Conservation (phyloP, 2,888 invertebrate species). For the Agriopis aurantiaria region DNA sequence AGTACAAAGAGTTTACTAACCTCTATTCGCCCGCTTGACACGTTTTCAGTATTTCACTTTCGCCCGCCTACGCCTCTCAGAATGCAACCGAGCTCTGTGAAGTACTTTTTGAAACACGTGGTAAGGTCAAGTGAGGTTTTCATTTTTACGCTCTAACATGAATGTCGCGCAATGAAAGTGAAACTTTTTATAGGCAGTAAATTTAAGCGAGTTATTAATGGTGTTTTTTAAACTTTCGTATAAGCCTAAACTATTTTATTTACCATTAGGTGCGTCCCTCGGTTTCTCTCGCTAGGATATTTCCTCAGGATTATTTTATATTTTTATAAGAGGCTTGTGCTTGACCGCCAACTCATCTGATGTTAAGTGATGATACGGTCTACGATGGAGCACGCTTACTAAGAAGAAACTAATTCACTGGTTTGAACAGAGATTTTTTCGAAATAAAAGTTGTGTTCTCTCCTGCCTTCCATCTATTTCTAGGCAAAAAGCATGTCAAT, state of each 20-base stretch:
- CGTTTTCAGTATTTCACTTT: conserved; percentile 73
- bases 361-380: no score
- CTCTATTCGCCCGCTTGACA: conserved; percentile 68
- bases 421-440: no score
- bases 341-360: no score
- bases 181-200: conserved; percentile 7
- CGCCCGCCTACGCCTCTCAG: conserved; percentile 38
- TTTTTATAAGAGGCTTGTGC: no score
- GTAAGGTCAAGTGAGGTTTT: conserved; percentile 55
- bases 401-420: no score
- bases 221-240: background rate
- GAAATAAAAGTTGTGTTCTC: no score
- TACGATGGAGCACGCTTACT: no score
- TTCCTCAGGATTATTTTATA: no score
- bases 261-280: no score
- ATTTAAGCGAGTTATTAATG: background rate
- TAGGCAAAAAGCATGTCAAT: no score
- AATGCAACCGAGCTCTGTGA: conserved; percentile 26
- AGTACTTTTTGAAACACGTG: conserved; percentile 36
- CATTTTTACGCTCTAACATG: conserved; percentile 51
- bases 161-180: conserved; percentile 50
- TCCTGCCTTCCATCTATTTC: no score
- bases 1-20: background rate
- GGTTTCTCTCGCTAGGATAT: no score
- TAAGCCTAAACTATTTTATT: background rate